Evolutionary conservation across 2,113 vertebrate species (phyloP), one percentile per base, ranked within the genome.

Genomic region (Cromileptes altivelis): DNA sequence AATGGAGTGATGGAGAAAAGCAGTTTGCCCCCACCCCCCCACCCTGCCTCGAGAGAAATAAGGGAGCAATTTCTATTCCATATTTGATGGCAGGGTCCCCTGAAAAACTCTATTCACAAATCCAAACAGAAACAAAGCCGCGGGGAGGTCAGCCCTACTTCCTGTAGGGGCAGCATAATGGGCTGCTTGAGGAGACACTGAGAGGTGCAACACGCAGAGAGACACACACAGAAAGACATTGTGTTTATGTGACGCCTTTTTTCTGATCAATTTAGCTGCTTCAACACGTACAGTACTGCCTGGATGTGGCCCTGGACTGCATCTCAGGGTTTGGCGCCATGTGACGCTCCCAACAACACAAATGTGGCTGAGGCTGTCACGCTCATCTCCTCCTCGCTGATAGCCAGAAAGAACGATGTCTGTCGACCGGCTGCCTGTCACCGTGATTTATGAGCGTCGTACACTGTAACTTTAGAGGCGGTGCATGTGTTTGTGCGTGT

Each of bases 61-160:
- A 97, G 92, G 96, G 96, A 97, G 96, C 97, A 97, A 98, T 99
- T 98, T 99, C 98, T 98, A 99, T 98, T 99, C 98, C 75, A 91
- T 96, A 97, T 97, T 97, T 98, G 97, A 98, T 97, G 97, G 97
- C 95, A 94, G 86, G 89, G 91, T 81, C 96, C 95, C 77, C 97
- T 96, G 88, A 91, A 93, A 98, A 97, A 97, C 97, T 97, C 97
- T 96, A 98, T 99, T 97, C 97, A 96, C 97, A 98, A 99, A 98
- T 97, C 97, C 97, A 99, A 99, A 99, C 97, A 99, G 97, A 99
- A 98, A 99, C 97, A 98, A 99, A 97, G 96, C 97, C 97, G 96
- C 95, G 95, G 95, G 97, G 97, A 98, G 97, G 97, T 98, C 97
- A 97, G 93, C 89, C 56, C 94, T 90, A 94, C 95, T 96, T 98